Evolutionary conservation across 2,113 vertebrate species (phyloP), one percentile per base, ranked within the genome.

Genomic region (Paratilapia polleni): DNA sequence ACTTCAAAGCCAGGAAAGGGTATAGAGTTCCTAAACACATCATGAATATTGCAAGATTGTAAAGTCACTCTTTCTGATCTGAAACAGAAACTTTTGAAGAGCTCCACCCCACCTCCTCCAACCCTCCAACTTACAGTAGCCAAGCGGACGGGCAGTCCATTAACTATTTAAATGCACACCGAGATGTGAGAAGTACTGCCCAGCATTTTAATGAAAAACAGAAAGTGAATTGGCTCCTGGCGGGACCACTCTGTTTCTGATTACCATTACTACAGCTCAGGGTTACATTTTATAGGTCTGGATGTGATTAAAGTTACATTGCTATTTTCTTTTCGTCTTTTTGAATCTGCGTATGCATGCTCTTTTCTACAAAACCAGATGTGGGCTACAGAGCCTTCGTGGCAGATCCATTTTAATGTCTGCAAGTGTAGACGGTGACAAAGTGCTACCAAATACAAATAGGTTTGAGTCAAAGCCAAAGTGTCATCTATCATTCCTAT

Each of bases 131-230:
- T 80, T 94, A 93, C 93, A 90, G 94, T 94, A 93, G 94, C 90
- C 68, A 89, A 89, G 91, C 78, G 83, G 77, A 90, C 84, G 92
- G 92, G 90, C 90, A 86, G 92, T 92, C 87, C 94, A 95, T 95
- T 95, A 96, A 96, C 94, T 94, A 95, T 96, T 95, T 91, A 96
- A 90, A 93, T 92, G 92, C 93, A 94, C 92, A 92, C 87, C 82
- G 93, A 93, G 93, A 93, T 92, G 88, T 87, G 89, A 94, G 91
- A 87, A 89, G 89, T 41, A 90, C 91, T 91, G 89, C 92, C 88
- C 93, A 90, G 94, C 89, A 95, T 94, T 92, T 94, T 94, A 94
- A 96, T 95, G 93, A 94, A 95, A 94, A 91, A 73, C 91, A 91
- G 92, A 85, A 80, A 64, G 82, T 8, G 57, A 84, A 82, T 58